phyloP scores from a whole-genome alignment of 2,113 vertebrate species.

The Oceanites oceanicus region DNA sequence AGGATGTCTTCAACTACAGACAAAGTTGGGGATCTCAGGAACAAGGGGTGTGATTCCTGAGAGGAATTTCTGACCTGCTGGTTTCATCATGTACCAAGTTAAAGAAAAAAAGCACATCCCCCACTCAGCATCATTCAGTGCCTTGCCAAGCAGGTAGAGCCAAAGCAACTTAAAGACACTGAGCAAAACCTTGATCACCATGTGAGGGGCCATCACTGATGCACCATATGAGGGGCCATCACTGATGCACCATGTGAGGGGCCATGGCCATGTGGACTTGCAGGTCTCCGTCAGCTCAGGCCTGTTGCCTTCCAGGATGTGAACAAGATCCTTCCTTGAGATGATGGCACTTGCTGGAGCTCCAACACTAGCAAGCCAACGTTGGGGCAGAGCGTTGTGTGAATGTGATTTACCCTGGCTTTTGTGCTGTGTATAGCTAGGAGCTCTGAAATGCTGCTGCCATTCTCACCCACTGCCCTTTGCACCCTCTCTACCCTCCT shows the following conservation, averaged over 20 bases:
- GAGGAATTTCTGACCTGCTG: not conserved
- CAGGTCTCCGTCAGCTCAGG: not conserved
- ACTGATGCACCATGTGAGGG: not conserved
- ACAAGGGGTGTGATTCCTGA: not conserved
- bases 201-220: too few species aligned
- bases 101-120: not conserved
- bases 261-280: not conserved
- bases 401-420: not conserved
- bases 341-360: not conserved
- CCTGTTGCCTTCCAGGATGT: not conserved
- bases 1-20: conserved; percentile 12
- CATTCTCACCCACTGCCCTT: not conserved
- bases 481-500: not conserved
- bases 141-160: not conserved
- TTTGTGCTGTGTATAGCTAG: not conserved
- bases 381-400: not conserved
- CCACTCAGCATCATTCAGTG: not conserved
- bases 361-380: not conserved
- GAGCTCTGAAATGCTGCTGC: not conserved
- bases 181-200: not conserved
- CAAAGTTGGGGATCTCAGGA: not conserved
- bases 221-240: not conserved
- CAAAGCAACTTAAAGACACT: not conserved
- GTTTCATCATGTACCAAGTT: not conserved
- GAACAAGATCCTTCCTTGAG: not conserved